A percentile compares a stretch with the other conserved stretches of the same genome.
These are phyloP conservation scores for Drosophila macrospina DNA, from an alignment of 2,888 invertebrate genomes.

Conservation along the genomic window DNA sequence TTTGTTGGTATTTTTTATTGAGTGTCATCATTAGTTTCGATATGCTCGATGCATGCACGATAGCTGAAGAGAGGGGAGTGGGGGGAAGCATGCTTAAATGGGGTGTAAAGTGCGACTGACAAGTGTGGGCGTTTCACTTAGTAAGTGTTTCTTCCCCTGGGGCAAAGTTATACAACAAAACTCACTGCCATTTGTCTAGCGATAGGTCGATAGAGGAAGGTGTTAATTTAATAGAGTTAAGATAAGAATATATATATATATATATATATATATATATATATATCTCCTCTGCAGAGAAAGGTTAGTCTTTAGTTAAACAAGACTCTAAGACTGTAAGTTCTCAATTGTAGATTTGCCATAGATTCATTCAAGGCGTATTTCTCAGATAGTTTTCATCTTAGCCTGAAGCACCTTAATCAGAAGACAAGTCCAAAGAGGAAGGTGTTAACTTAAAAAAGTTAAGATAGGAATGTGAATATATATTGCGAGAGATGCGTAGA, in stretches of 20 bases:
- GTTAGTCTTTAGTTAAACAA: no score
- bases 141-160: conserved; percentile 32
- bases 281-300: no score
- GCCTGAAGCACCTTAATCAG: no score
- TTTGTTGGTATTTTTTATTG: conserved; percentile 76
- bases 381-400: no score
- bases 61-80: background rate
- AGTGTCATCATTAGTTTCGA: conserved; percentile 80
- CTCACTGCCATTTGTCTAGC: background rate
- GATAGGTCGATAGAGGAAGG: background rate
- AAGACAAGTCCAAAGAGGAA: no score
- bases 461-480: no score
- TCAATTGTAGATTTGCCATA: no score
- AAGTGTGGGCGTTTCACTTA: conserved; percentile 72
- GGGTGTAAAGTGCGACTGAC: conserved; percentile 57
- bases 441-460: no score
- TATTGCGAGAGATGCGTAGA: no score
- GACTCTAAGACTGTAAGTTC: no score
- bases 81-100: conserved; percentile 12
- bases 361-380: no score
- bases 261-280: no score
- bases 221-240: background rate
- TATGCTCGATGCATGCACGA: conserved; percentile 37
- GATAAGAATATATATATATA: background rate
- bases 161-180: conserved; percentile 1